Conservation (phyloP, 1,140 invertebrate genomes). For the Heliothis virescens region DNA sequence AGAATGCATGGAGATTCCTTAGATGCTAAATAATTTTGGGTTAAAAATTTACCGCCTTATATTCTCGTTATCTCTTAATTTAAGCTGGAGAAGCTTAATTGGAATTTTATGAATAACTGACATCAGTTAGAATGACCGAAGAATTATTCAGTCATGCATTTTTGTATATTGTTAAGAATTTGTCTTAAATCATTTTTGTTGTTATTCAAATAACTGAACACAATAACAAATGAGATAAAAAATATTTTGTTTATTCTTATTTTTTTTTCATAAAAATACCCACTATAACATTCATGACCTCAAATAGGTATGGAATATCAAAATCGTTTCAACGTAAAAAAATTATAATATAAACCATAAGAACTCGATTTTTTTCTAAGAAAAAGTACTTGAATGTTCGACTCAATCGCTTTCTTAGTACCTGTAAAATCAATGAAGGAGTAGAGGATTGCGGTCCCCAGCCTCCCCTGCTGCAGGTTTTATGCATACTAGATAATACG, state of each 20-base stretch:
- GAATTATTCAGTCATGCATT: constrained; percentile 16
- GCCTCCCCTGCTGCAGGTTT: constrained; percentile 43
- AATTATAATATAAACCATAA: no score
- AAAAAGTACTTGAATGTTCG: neutral
- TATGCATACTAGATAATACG: constrained; percentile 49
- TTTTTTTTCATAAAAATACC: no score
- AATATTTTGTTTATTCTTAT: no score
- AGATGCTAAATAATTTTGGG: constrained; percentile 40
- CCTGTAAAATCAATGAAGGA: constrained; percentile 63
- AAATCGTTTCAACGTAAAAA: no score
- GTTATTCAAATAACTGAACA: neutral
- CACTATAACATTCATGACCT: no score
- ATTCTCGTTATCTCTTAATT: constrained; percentile 35
- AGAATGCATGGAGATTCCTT: constrained; percentile 63
- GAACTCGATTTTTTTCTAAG: no score
- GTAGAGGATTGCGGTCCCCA: constrained; percentile 55
- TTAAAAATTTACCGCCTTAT: constrained; percentile 31
- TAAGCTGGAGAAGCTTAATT: constrained; percentile 36
- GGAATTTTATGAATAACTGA: constrained; percentile 39
- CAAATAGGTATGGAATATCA: no score
- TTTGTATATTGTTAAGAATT: constrained; percentile 13
- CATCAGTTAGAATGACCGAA: neutral
- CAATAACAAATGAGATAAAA: no score
- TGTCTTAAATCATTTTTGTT: constrained; percentile 6
- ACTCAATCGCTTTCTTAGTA: constrained; percentile 44